These are phyloP conservation scores for Pristis pectinata DNA, from an alignment of 2,797 vertebrate species.

Conservation along the genomic window DNA sequence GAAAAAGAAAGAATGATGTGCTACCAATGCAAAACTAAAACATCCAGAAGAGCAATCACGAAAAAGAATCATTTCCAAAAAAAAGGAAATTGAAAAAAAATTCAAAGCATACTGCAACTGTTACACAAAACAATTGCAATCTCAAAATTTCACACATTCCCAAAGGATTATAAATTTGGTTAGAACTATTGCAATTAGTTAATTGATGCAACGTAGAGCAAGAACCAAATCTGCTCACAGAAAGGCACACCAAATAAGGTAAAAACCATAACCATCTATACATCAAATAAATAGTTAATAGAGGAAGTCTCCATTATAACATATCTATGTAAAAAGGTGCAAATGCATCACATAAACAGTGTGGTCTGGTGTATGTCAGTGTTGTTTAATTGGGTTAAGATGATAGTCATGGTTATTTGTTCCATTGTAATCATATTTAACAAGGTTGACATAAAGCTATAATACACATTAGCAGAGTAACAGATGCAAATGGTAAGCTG, in stretches of 20 bases:
- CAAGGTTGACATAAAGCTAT: slow-evolving; percentile 87
- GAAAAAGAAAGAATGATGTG: background rate
- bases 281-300: background rate
- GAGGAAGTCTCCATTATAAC: background rate
- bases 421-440: slow-evolving; percentile 85
- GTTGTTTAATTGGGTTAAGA: slow-evolving; percentile 82
- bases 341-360: slow-evolving; percentile 24
- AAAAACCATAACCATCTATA: background rate
- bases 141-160: background rate
- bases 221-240: background rate
- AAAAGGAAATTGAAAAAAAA: background rate
- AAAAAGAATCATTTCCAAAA: background rate
- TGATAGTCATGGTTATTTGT: slow-evolving; percentile 94
- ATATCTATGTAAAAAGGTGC: slow-evolving; percentile 33
- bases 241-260: background rate
- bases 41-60: background rate
- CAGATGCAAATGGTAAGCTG: slow-evolving; percentile 39
- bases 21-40: background rate
- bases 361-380: slow-evolving; percentile 22
- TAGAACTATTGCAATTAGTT: background rate
- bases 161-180: background rate
- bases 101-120: background rate
- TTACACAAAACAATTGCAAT: background rate
- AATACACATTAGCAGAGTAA: slow-evolving; percentile 78
- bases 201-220: background rate